Evolutionary conservation across 2,888 invertebrate genomes (phyloP), one percentile per base, ranked within the genome.

Genomic region (Polydrusus tereticollis): DNA sequence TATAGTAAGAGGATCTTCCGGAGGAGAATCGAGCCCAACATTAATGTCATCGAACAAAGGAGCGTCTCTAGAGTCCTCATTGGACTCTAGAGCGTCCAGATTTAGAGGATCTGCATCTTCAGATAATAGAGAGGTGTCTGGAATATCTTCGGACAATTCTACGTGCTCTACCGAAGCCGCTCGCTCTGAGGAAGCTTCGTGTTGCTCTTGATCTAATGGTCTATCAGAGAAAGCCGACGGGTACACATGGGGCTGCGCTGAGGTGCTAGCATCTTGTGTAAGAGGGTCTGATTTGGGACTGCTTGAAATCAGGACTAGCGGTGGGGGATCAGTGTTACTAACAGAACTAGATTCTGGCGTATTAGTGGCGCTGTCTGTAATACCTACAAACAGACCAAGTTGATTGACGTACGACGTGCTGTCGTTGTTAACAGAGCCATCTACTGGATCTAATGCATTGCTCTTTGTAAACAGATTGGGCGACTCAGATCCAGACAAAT

Each of bases 161-260:
- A 77, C 65, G 41, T 78, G 78, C 57, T 78, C 78, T n/a, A 78
- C 58, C 6, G 77, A 75, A n/a, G 69, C 67, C n/a, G 69, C 36
- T 6, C 23, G 26, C 8, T 62, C 45, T 12, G 62, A 10, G 16
- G 45, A 16, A 41, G 29, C 29, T 29, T 62, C 62, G 20, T 33
- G 10, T 29, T 29, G 16, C 14, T 26, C 18, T 18, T 33, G 62
- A 6, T 1, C 18, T 2, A 3, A 16, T 29, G n/a, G n/a, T n/a
- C n/a, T n/a, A n/a, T n/a, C 10, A 16, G 52, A 16, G 2, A 12
- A 2, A 55, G 52, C 10, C 1, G 18, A 14, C 10, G 18, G 7
- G 26, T 14, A 6, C 0, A 21, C 26, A 1, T 16, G 21, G 7
- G 21, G 10, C 14, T 16, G 47, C 21, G 23, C 7, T 14, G 16